These are phyloP conservation scores for Heliconius congener DNA, from an alignment of 1,140 invertebrate species.

Conservation along the genomic window DNA sequence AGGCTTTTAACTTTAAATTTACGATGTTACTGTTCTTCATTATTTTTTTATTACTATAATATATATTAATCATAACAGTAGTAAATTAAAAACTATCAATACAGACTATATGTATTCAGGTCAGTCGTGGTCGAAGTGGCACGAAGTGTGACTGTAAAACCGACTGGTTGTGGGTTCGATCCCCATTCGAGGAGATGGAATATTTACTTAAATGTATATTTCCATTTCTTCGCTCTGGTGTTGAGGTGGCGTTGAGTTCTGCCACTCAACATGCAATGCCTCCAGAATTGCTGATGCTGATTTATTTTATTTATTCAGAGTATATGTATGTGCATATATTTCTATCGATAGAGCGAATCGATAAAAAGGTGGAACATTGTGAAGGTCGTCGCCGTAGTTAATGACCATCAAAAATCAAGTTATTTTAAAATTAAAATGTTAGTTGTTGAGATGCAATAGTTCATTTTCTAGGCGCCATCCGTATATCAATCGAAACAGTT, in stretches of 20 bases:
- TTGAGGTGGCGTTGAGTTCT: too few species aligned
- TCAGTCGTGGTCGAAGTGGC: too few species aligned
- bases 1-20: slow-evolving; percentile 8
- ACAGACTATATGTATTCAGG: not conserved
- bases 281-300: too few species aligned
- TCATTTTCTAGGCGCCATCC: slow-evolving; percentile 32
- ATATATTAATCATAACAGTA: slow-evolving; percentile 20
- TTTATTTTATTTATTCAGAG: not conserved
- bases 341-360: slow-evolving; percentile 1
- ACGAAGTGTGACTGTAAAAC: too few species aligned
- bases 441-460: slow-evolving; percentile 15
- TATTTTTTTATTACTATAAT: slow-evolving; percentile 22
- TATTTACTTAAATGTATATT: too few species aligned
- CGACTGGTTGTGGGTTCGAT: too few species aligned
- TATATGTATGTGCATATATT: slow-evolving; percentile 18
- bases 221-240: too few species aligned
- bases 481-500: slow-evolving; percentile 14
- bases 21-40: not conserved
- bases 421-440: slow-evolving; percentile 2
- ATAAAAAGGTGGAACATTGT: slow-evolving; percentile 15
- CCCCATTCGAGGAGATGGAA: too few species aligned
- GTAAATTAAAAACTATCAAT: slow-evolving; percentile 24
- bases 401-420: slow-evolving; percentile 11
- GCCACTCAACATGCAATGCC: too few species aligned
- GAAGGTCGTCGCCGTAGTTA: slow-evolving; percentile 27